Evolutionary conservation across 2,113 vertebrate species (phyloP).

Genomic region (Spilogale gracilis): DNA sequence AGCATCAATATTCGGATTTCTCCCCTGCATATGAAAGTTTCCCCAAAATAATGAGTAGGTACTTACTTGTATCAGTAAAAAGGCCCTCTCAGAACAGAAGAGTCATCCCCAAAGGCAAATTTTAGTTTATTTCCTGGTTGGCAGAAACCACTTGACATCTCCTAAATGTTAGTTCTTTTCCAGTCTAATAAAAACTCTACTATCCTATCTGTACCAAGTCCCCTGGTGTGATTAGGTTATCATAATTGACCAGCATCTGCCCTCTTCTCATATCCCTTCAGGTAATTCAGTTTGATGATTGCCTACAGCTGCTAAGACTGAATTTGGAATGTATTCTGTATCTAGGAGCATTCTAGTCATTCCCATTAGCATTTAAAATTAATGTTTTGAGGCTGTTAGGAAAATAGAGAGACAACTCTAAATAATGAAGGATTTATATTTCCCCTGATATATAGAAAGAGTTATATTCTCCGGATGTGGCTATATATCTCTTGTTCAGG

Average conservation of each 20-base stretch:
- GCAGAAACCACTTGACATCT: constrained; percentile 1
- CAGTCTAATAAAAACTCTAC: constrained; percentile 55
- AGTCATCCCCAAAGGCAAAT: not conserved
- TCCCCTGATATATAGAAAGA: constrained; percentile 26
- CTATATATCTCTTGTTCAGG: not conserved
- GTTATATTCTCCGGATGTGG: not conserved
- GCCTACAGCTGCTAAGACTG: constrained; percentile 54
- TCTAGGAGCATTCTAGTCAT: constrained; percentile 48
- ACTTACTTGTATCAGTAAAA: not conserved
- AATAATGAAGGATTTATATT: constrained; percentile 63
- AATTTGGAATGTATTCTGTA: constrained; percentile 40
- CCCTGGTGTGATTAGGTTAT: constrained; percentile 4
- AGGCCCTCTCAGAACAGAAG: not conserved
- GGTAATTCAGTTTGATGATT: constrained; percentile 54
- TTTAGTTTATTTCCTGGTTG: constrained; percentile 31
- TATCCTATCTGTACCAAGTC: not conserved
- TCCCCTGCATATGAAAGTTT: not conserved
- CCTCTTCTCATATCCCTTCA: not conserved
- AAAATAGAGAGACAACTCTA: constrained; percentile 59
- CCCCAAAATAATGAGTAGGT: not conserved
- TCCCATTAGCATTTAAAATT: constrained; percentile 68
- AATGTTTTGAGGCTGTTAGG: constrained; percentile 59
- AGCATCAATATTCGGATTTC: not conserved
- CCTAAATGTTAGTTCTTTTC: not conserved
- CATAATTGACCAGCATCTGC: constrained; percentile 67